Evolutionary conservation across 2,797 vertebrate species (phyloP), one percentile per base, ranked within the genome.

Genomic region (Phoxinus dragarum): DNA sequence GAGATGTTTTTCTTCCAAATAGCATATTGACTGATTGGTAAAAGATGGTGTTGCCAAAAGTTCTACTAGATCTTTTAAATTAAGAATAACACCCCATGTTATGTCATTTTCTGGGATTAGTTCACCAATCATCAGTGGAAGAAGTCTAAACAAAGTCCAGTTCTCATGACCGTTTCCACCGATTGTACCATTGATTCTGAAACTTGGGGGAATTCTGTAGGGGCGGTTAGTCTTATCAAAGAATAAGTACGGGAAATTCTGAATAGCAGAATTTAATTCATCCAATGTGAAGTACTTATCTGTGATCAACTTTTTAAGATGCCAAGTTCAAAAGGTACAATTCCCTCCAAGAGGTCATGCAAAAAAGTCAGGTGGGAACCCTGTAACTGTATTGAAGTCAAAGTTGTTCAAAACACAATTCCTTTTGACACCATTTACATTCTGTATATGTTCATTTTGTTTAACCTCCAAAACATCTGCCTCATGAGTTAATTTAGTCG

Each of bases 121-220:
- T 61, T 61, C 23, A 8, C 56, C 56, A 61, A 27, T 61, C 56
- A 61, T 61, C 56, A 61, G 19, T n/a, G 56, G 56, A 61, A 61
- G 9, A 23, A 61, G 56, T 61, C 4, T 21, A n/a, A n/a, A 27
- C 56, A 27, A 61, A 27, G 56, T n/a, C 56, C 56, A 61, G 56
- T 61, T 27, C 56, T 61, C 23, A 1, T 61, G 56, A 61, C 23
- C 23, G 8, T 61, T 61, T 61, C 56, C 23, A 61, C 56, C 56
- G 56, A 61, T 61, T 61, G 56, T 61, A 61, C 56, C 56, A 61
- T 61, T 61, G 56, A 61, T 27, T 21, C 56, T 61, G 56, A 61
- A 61, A 61, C 56, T 61, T 19, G 6, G 21, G 4, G 23, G 56
- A n/a, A 61, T 61, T 61, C 19, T 61, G 10, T 61, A n/a, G 23